Evolutionary conservation across 1,140 invertebrate genomes (phyloP).

Genomic region (Diprion similis): DNA sequence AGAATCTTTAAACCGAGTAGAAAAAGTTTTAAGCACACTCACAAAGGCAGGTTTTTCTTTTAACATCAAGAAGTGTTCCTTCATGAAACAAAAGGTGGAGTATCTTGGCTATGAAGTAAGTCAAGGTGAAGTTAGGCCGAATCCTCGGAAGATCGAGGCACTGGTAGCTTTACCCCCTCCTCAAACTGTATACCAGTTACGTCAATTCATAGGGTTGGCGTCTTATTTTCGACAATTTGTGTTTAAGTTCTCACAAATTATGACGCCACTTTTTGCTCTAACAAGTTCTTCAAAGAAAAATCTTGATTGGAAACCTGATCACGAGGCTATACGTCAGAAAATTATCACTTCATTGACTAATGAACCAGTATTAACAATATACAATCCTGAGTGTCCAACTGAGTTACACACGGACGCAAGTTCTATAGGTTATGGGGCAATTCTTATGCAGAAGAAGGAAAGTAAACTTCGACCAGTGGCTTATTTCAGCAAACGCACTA

Average conservation of each 20-base stretch:
- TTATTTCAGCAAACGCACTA: constrained; percentile 36
- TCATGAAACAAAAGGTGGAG: constrained; percentile 10
- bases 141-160: constrained; percentile 30
- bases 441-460: constrained; percentile 33
- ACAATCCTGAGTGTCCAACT: constrained; percentile 36
- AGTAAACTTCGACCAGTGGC: constrained; percentile 32
- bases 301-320: constrained; percentile 11
- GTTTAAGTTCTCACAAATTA: constrained; percentile 16
- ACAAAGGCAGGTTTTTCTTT: constrained; percentile 21
- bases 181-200: constrained; percentile 26
- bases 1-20: constrained; percentile 31
- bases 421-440: constrained; percentile 28
- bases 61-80: constrained; percentile 22
- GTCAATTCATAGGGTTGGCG: constrained; percentile 12
- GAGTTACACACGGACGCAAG: constrained; percentile 42
- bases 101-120: constrained; percentile 34
- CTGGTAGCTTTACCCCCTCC: constrained; percentile 27
- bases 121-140: constrained; percentile 28
- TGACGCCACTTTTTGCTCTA: constrained; percentile 22
- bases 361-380: constrained; percentile 48
- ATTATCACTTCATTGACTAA: constrained; percentile 26
- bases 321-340: constrained; percentile 10
- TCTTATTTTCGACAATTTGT: too few relatives aligned
- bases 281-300: constrained; percentile 9
- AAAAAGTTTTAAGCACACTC: constrained; percentile 28